Evolutionary conservation across 92 coral and sea anemone genomes (phyloP), one percentile per base, ranked within the genome.

Genomic region (Blastomussa wellsi): DNA sequence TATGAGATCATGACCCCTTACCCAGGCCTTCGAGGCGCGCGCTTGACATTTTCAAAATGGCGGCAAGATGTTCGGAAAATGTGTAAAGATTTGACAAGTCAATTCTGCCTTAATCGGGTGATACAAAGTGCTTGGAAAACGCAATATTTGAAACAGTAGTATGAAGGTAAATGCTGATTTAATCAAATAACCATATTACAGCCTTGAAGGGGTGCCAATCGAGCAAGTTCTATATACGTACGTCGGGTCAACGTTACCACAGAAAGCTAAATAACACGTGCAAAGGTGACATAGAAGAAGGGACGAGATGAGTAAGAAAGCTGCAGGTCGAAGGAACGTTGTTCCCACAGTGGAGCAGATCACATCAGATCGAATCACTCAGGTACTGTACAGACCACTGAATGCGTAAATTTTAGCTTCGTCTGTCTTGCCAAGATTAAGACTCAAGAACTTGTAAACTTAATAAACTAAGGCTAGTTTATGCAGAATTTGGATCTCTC

Each of bases 311-410:
- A 74, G 64, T n/a, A 87, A 82, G 83, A 92, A 94, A 71, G 88
- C 77, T 31, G 82, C 88, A 77, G 79, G 86, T 5, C 90, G 85
- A 20, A 95, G 92, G 69, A 91, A 90, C 72, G 91, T 80, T 64
- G 96, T 93, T 72, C 99, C 99, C 7, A 96, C 99, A 29, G 86
- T 96, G 78, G 95, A 93, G 77, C 99, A 96, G 88, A 94, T 96
- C 55, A 89, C 90, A 57, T 92, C 98, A 28, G 99, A 96, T 69
- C 84, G 84, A 51, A 91, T 96, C 39, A 96, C 99, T 35, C 95
- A 93, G 98, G 99, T 96, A 82, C 57, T 84, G 51, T 72, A 31
- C 7, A 32, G 15, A 28, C 17, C 0, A 32, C 3, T 82, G 19
- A 31, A 4, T 52, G 71, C 20, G 29, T 7, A 36, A 39, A 39